Conservation (phyloP, 2,888 invertebrate genomes). For the Cantharis rustica region DNA sequence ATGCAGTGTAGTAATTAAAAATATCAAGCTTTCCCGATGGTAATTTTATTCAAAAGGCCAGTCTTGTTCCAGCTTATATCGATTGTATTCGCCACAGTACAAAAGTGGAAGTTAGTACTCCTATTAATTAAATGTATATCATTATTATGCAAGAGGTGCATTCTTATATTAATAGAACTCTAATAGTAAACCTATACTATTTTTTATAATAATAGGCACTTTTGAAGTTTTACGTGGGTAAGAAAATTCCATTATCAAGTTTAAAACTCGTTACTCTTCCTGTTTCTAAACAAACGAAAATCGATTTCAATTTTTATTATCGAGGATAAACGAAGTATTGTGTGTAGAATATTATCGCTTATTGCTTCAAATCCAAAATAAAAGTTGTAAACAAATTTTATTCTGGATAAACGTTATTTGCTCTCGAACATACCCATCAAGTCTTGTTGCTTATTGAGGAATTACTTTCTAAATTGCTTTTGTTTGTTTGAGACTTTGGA, state of each 20-base stretch:
- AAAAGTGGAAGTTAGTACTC: not conserved
- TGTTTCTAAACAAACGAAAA: not conserved
- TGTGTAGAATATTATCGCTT: not conserved
- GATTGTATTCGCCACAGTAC: not conserved
- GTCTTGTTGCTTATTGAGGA: not conserved
- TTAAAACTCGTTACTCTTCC: not conserved
- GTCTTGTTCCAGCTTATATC: not conserved
- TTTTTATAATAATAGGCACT: not conserved
- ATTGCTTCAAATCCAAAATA: not conserved
- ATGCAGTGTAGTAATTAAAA: not conserved
- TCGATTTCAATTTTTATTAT: not conserved
- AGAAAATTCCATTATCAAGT: not conserved
- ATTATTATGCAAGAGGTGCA: not conserved
- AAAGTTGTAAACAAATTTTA: not conserved
- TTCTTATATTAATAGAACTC: not conserved
- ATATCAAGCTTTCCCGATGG: not conserved
- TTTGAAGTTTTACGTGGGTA: not conserved
- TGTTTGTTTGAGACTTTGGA: not conserved
- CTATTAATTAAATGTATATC: not conserved
- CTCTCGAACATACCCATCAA: not conserved
- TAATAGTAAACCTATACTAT: not conserved
- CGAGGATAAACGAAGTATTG: not conserved
- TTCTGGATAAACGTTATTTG: not conserved
- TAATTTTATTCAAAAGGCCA: not conserved
- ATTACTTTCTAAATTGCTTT: not conserved